Evolutionary conservation across 1,140 invertebrate genomes (phyloP).

Genomic region (Bombus huntii): DNA sequence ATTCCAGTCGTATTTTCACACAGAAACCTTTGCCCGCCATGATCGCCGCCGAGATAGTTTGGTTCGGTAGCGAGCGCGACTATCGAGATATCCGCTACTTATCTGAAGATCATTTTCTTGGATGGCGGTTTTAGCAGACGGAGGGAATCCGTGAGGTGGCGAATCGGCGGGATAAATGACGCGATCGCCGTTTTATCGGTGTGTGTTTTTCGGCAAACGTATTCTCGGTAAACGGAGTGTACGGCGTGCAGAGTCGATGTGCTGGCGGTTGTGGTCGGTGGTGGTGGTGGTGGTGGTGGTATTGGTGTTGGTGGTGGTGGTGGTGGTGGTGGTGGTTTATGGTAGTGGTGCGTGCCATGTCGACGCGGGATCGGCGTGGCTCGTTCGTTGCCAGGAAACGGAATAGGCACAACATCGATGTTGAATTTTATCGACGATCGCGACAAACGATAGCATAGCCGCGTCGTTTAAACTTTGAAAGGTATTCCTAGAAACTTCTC

Average conservation of each 20-base stretch:
- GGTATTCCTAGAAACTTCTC: conserved; percentile 71
- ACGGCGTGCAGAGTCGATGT: background rate
- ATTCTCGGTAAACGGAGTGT: background rate
- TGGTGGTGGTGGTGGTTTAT: too few species aligned
- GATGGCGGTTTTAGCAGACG: background rate
- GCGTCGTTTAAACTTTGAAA: conserved; percentile 59
- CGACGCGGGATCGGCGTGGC: conserved; percentile 2
- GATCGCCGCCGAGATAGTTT: background rate
- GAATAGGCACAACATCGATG: conserved; percentile 59
- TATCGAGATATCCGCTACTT: background rate
- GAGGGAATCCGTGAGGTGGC: background rate
- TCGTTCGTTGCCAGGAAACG: conserved; percentile 69
- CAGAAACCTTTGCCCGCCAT: conserved; percentile 79
- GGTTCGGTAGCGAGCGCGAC: too few species aligned
- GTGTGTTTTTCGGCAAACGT: background rate
- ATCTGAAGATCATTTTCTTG: background rate
- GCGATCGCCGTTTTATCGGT: background rate
- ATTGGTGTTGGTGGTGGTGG: too few species aligned
- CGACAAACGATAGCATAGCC: too few species aligned
- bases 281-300: too few species aligned
- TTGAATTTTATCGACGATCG: conserved; percentile 28
- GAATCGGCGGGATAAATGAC: background rate
- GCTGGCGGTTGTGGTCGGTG: too few species aligned
- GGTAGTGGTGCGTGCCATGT: conserved; percentile 11
- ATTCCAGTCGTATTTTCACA: conserved; percentile 78